Percentiles rank a stretch among this genome's conserved stretches.
These are phyloP conservation scores for Atherix ibis DNA, from an alignment of 2,888 invertebrate species.

Conservation along the genomic window DNA sequence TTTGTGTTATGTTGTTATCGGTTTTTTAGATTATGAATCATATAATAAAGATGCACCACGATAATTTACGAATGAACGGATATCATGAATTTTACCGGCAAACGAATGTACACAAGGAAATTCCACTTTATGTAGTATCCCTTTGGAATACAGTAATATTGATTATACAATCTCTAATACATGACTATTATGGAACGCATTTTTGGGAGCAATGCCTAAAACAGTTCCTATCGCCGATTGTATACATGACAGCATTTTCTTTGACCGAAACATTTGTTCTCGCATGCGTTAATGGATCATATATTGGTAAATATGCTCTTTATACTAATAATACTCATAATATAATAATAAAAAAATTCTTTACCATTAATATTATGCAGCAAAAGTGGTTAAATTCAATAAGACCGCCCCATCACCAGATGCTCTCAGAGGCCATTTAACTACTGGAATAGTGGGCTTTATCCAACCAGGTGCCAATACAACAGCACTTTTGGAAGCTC, in stretches of 20 bases:
- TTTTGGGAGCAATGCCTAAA: constrained; percentile 37
- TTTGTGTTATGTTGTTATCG: too few relatives aligned
- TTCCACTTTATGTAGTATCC: constrained; percentile 46
- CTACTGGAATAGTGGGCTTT: constrained; percentile 27
- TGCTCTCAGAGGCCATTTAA: constrained; percentile 37
- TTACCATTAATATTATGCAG: too few relatives aligned
- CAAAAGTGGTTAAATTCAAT: constrained; percentile 44
- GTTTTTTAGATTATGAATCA: constrained; percentile 40
- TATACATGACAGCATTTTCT: constrained; percentile 40
- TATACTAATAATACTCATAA: constrained; percentile 6
- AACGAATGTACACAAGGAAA: constrained; percentile 39
- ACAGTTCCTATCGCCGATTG: constrained; percentile 37
- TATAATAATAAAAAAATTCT: neutral
- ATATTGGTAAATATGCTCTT: constrained; percentile 34
- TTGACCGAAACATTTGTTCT: constrained; percentile 37
- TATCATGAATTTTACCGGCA: constrained; percentile 52
- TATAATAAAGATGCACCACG: constrained; percentile 41
- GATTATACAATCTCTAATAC: constrained; percentile 38
- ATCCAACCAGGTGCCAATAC: constrained; percentile 36
- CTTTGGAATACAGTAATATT: constrained; percentile 43
- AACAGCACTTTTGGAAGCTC: constrained; percentile 48
- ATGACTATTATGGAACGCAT: constrained; percentile 38
- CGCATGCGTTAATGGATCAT: constrained; percentile 34
- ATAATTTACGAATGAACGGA: constrained; percentile 43
- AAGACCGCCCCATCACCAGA: constrained; percentile 41